A percentile compares a stretch with the other conserved stretches of the same genome.
phyloP scores from a whole-genome alignment of 92 coral and sea anemone species.

The Umimayanthus chanpuru region DNA sequence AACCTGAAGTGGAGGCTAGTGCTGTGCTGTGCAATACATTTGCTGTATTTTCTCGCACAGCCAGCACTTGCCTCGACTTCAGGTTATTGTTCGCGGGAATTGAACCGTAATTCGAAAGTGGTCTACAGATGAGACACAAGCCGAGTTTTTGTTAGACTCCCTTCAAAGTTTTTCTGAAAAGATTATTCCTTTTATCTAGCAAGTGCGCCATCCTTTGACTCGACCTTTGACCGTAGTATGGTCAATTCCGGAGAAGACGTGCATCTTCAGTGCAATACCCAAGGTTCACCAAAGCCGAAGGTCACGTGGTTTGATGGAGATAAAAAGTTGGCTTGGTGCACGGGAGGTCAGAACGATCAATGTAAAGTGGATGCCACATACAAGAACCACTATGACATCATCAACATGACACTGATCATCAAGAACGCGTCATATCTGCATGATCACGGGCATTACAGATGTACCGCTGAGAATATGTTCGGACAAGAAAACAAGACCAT shows the following conservation, averaged over 20 bases:
- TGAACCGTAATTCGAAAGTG: too few species aligned
- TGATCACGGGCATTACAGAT: slow-evolving; percentile 11
- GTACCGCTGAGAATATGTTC: slow-evolving; percentile 14
- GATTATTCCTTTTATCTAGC: not conserved
- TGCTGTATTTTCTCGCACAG: too few species aligned
- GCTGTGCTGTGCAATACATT: too few species aligned
- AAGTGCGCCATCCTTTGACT: not conserved
- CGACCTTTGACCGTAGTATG: not conserved
- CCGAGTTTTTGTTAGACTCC: too few species aligned
- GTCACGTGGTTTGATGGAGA: slow-evolving; percentile 48
- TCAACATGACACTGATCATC: not conserved
- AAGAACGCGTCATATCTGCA: not conserved
- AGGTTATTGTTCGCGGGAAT: too few species aligned
- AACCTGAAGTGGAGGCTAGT: too few species aligned
- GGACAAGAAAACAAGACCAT: not conserved
- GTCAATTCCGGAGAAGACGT: not conserved
- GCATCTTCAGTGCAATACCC: not conserved
- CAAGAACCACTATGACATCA: not conserved
- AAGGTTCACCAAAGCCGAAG: slow-evolving; percentile 45
- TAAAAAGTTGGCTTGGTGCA: slow-evolving; percentile 9
- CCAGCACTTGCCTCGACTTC: too few species aligned
- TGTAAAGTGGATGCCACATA: not conserved
- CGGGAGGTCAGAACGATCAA: not conserved
- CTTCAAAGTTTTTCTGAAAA: not conserved
- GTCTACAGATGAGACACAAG: too few species aligned